A percentile compares a stretch with the other conserved stretches of the same genome.
These are phyloP conservation scores for Procambarus clarkii DNA, from an alignment of 1,140 invertebrate genomes.

Conservation along the genomic window DNA sequence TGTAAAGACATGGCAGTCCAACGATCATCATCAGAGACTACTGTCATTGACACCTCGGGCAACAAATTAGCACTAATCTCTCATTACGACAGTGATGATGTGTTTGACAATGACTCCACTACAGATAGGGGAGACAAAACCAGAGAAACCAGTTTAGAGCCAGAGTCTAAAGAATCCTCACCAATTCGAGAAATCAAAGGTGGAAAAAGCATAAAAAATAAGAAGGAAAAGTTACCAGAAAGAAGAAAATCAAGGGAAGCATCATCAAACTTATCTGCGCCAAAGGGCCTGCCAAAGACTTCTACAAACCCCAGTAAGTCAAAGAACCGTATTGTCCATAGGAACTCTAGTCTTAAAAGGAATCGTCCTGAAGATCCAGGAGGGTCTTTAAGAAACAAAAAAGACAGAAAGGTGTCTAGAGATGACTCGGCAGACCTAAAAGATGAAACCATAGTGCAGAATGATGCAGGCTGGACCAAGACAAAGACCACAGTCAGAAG, in stretches of 20 bases:
- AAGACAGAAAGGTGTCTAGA: conserved; percentile 48
- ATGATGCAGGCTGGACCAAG: conserved; percentile 35
- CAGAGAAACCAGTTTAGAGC: conserved; percentile 10
- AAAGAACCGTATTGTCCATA: conserved; percentile 24
- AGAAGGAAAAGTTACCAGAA: neutral
- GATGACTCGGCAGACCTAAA: conserved; percentile 26
- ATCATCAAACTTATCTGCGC: neutral
- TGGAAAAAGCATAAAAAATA: too few relatives aligned
- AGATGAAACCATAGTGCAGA: conserved; percentile 51
- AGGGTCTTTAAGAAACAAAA: conserved; percentile 10
- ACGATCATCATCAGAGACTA: neutral
- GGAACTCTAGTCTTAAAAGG: conserved; percentile 58
- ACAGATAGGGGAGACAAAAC: neutral
- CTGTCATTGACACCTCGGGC: neutral
- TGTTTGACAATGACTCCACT: neutral
- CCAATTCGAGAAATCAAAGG: neutral
- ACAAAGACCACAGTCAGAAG: conserved; percentile 61
- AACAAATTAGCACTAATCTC: neutral
- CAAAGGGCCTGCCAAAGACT: conserved; percentile 8
- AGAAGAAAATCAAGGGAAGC: neutral
- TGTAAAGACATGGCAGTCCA: neutral
- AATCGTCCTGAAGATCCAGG: conserved; percentile 31
- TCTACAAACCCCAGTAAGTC: conserved; percentile 13
- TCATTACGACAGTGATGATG: conserved; percentile 18
- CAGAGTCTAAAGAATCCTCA: conserved; percentile 11